Base-by-base conservation (phyloP, 2,797 vertebrate genomes). In the Trematomus bernacchii region DNA sequence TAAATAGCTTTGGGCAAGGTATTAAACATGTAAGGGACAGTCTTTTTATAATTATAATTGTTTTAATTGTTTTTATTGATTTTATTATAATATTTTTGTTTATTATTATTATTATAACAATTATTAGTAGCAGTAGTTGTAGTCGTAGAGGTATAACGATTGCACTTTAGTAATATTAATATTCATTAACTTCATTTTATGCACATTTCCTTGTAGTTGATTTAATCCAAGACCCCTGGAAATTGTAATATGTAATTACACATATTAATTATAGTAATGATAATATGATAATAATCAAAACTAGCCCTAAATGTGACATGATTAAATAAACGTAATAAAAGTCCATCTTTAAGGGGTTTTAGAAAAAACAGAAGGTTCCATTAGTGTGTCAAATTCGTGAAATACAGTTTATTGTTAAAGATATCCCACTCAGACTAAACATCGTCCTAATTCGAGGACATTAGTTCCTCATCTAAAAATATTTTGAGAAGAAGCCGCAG, bases 341-440 rank as follows among this genome's bases (percentile, higher is more conserved):
- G 6, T 37, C 33, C 33, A 33, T 33, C 33, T 33, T 33, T 33
- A 33, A n/a, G 15, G 11, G 50, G 18, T 9, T 23, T 6, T 13
- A 27, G 15, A 4, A 6, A 21, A 62, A 15, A 5, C 12, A 51
- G 10, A 3, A 3, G 0, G 6, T 37, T 57, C n/a, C 15, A 16
- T 10, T 10, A 66, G 14, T 43, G 21, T 18, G 6, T 61, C 42
- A 15, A 23, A 19, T 14, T 30, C 33, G 10, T 1, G 13, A n/a
- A 46, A 33, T 51, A 19, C 27, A 27, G 23, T 27, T 27, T 44
- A 23, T 23, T 15, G 40, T 33, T 48, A 47, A 71, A 62, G 52
- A 67, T 16, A 27, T 3, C 7, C 44, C 21, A 46, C 15, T 71
- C 11, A 68, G 65, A 79, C 66, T 76, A 77, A 79, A 73, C 66